Evolutionary conservation across 2,888 invertebrate genomes (phyloP), one percentile per base, ranked within the genome.

Genomic region (Mimumesa dahlbomi): DNA sequence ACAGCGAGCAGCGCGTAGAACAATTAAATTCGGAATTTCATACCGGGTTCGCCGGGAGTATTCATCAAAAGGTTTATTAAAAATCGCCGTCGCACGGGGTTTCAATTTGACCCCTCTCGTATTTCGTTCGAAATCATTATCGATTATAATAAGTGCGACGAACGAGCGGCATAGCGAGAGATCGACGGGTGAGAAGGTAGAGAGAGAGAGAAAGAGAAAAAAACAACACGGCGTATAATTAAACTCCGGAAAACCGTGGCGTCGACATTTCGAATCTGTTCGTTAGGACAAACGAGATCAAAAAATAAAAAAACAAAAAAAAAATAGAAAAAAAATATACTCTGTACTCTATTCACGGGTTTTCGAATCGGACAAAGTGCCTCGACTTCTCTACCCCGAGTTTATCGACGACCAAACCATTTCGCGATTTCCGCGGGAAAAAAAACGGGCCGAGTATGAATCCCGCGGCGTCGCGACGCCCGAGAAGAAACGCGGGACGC

Each of bases 31-130:
- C 21, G 29, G 42, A 42, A 59, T 59, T 59, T 59, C 49, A 3
- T 18, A 16, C 22, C 11, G 34, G 21, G 13, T 18, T 49, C 49
- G 25, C 19, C 13, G 42, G 9, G n/a, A n/a, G 25, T 46, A 38
- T 59, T 49, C 42, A 40, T 48, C 25, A 13, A 18, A n/a, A 25
- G 48, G 48, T 58, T 58, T 49, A 42, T 59, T 49, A 59, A 59
- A 59, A 59, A 59, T 36, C 45, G n/a, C 45, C 36, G 31, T 29
- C 9, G 11, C 40, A n/a, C n/a, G 58, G 2, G 40, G 29, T 58
- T 49, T 13, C 49, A 49, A 48, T 58, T 48, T 45, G 22, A 34
- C 14, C 34, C 31, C 1, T 11, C 16, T n/a, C 19, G 34, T 21
- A 22, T 22, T 34, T 36, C 29, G 21, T n/a, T n/a, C 6, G 36